A percentile compares a stretch with the other conserved stretches of the same genome.
phyloP scores from a whole-genome alignment of 2,113 vertebrate genomes.

The Crotalus helleri region DNA sequence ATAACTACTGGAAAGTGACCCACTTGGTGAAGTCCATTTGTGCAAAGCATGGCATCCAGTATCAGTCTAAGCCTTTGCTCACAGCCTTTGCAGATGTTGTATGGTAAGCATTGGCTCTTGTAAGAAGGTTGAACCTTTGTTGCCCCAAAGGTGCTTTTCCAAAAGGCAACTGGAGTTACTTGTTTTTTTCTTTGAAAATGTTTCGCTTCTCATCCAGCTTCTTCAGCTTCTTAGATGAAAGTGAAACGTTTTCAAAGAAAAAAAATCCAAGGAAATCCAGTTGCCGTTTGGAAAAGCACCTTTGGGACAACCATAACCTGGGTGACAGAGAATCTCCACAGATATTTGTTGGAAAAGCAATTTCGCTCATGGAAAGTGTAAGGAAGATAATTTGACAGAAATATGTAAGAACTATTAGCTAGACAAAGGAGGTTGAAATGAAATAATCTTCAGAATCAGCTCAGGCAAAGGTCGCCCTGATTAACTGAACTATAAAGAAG shows the following conservation, averaged over 20 bases:
- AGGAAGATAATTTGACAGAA: background rate
- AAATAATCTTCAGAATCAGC: background rate
- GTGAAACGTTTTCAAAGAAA: background rate
- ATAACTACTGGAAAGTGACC: conserved; percentile 74
- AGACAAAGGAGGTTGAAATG: background rate
- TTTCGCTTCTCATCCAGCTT: background rate
- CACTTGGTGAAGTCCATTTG: conserved; percentile 75
- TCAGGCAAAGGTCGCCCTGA: background rate
- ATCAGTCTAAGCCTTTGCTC: conserved; percentile 70
- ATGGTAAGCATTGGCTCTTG: conserved; percentile 55
- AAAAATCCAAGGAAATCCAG: background rate
- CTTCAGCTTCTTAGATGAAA: background rate
- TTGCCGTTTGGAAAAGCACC: background rate
- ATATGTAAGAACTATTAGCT: background rate
- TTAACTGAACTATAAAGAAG: background rate
- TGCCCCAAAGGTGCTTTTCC: background rate
- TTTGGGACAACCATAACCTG: background rate
- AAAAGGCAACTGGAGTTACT: background rate
- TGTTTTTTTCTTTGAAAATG: background rate
- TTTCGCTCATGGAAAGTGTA: background rate
- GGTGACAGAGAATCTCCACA: background rate
- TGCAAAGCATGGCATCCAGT: conserved; percentile 68
- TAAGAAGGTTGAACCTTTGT: background rate
- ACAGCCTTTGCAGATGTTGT: conserved; percentile 73
- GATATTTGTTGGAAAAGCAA: background rate